These are phyloP conservation scores for Idaea straminata DNA, from an alignment of 2,888 invertebrate species.

Conservation along the genomic window DNA sequence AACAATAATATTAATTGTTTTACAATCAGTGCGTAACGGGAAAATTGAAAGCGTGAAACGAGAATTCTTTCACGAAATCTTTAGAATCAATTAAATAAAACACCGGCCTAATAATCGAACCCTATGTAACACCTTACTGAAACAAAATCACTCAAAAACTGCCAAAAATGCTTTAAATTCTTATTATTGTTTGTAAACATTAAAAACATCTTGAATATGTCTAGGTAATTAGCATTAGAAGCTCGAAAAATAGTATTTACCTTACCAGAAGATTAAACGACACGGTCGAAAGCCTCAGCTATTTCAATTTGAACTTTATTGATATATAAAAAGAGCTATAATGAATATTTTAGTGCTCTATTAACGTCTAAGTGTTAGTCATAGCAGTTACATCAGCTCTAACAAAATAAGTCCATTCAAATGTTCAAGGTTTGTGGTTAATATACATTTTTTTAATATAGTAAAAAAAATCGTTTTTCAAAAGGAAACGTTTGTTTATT, in stretches of 20 bases:
- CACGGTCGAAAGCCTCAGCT: constrained; percentile 11
- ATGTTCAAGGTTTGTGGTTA: constrained; percentile 27
- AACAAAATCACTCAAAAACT: background rate
- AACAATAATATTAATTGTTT: constrained; percentile 8
- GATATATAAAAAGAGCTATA: constrained; percentile 9
- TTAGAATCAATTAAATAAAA: background rate
- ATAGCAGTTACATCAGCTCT: constrained; percentile 29
- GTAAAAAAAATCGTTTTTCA: constrained; percentile 7
- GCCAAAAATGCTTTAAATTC: background rate
- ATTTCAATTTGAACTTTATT: constrained; percentile 7
- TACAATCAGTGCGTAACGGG: constrained; percentile 11
- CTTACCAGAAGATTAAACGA: constrained; percentile 16
- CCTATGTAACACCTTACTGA: background rate
- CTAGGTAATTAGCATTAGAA: background rate
- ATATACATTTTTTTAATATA: constrained; percentile 26
- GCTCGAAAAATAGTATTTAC: constrained; percentile 12
- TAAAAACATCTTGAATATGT: background rate
- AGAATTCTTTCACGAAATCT: constrained; percentile 11
- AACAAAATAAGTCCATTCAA: constrained; percentile 27
- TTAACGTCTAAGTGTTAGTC: constrained; percentile 23
- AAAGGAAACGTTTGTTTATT: constrained; percentile 4
- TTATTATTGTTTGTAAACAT: background rate
- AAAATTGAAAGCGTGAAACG: constrained; percentile 16
- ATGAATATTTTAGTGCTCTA: constrained; percentile 17
- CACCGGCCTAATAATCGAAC: background rate